Percentiles rank a stretch among this genome's conserved stretches.
Evolutionary conservation across 1,140 invertebrate genomes (phyloP).

Genomic region (Neocloeon triangulifer): DNA sequence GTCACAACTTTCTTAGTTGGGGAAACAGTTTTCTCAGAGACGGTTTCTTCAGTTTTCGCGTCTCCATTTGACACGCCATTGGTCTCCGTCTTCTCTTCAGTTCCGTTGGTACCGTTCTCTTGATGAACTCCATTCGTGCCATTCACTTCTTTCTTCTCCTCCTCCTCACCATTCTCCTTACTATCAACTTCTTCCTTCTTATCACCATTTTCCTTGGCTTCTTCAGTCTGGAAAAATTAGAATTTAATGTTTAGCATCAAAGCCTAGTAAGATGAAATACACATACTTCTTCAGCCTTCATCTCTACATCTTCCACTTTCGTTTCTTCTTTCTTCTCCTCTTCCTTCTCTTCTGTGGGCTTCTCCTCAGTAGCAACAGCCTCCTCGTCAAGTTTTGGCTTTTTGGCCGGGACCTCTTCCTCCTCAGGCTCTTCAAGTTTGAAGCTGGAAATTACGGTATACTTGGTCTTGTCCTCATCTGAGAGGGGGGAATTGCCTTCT

Average conservation of each 20-base stretch:
- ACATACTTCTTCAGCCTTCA: conserved; percentile 1
- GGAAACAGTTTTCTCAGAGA: no score
- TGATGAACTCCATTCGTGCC: background rate
- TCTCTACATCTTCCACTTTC: conserved; percentile 7
- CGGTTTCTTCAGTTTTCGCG: conserved; percentile 3
- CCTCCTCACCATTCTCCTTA: background rate
- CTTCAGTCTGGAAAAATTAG: no score
- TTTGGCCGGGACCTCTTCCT: conserved; percentile 16
- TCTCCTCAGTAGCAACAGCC: conserved; percentile 2
- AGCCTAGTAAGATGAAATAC: background rate
- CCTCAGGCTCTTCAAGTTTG: conserved; percentile 20
- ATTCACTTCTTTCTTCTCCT: background rate
- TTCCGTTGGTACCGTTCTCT: conserved; percentile 2
- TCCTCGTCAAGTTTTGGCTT: conserved; percentile 14
- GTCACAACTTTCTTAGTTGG: no score
- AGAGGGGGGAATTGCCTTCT: conserved; percentile 47
- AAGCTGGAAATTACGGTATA: conserved; percentile 34
- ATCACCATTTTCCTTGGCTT: no score
- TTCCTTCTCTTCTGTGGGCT: background rate
- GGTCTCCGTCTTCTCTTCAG: background rate
- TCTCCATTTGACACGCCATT: conserved; percentile 1
- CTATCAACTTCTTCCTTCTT: conserved; percentile 3
- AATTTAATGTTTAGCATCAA: no score
- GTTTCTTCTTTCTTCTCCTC: conserved; percentile 7
- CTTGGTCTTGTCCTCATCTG: conserved; percentile 28